Evolutionary conservation across 2,113 vertebrate species (phyloP), one percentile per base, ranked within the genome.

Genomic region (Erythrocebus patas): DNA sequence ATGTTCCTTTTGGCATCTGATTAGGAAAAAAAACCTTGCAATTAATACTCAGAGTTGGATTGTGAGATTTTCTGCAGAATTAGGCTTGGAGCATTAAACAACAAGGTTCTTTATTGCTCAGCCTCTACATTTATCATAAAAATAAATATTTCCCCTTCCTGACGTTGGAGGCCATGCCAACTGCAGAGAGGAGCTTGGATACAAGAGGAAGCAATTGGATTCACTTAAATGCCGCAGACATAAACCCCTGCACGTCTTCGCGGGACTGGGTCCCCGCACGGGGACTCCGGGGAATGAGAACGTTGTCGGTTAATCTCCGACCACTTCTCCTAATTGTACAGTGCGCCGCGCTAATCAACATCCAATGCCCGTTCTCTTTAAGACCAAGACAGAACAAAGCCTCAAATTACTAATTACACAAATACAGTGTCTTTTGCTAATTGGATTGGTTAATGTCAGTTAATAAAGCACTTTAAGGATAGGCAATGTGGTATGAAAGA

Each of bases 401-500:
- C 91, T 92, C 92, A 89, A 72, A 93, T 95, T 68, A 80, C 96
- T 92, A 61, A 95, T 90, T 92, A 95, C 96, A 81, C 94, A 93
- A 86, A 96, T 55, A 82, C 97, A 83, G 96, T 90, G 90, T 97
- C 97, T 92, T 95, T 88, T 86, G 97, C 97, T 97, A 95, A 98
- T 96, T 92, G 97, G 97, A 90, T 95, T 96, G 90, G 97, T 96
- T 83, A 84, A 92, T 61, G 97, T 95, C 76, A 25, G 86, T 84
- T 93, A 89, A 92, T 81, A 92, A 76, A 93, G 97, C 92, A 73
- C 92, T 93, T 95, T 75, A 93, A 92, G 96, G 93, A 76, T 61
- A 43, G 93, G 70, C 92, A 52, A 11, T 83, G 70, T n/a, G 83
- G 87, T 79, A 80, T 89, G 97, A 96, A 96, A 92, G 97, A 75